phyloP scores from a whole-genome alignment of 2,797 vertebrate species.

The Pelodytes ibericus region DNA sequence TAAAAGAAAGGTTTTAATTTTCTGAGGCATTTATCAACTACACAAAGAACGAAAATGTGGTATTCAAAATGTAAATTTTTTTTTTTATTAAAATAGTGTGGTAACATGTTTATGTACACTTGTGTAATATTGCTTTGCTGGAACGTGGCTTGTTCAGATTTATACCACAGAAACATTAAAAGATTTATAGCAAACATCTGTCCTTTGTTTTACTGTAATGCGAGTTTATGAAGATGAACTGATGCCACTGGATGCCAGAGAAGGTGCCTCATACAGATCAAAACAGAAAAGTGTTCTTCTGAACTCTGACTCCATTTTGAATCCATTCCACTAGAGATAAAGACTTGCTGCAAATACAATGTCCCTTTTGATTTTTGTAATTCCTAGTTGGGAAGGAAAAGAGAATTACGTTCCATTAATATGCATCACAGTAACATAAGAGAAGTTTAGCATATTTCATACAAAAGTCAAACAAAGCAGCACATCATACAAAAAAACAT shows the following conservation, averaged over 20 bases:
- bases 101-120: conserved; percentile 83
- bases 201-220: conserved; percentile 49
- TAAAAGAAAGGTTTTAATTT: conserved; percentile 56
- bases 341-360: conserved; percentile 98
- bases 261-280: neutral
- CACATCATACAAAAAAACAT: too few species aligned
- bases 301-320: neutral
- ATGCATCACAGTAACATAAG: too few species aligned
- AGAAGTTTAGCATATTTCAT: too few species aligned
- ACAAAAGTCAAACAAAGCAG: too few species aligned
- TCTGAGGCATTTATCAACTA: conserved; percentile 68
- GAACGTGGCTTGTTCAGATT: conserved; percentile 68
- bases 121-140: conserved; percentile 71
- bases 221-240: conserved; percentile 21
- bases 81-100: conserved; percentile 85
- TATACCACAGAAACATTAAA: conserved; percentile 64
- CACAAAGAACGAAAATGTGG: conserved; percentile 57
- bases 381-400: conserved; percentile 73
- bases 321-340: conserved; percentile 77
- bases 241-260: neutral
- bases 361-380: conserved; percentile 98
- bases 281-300: neutral
- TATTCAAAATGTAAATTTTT: conserved; percentile 75
- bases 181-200: conserved; percentile 54
- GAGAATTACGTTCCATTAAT: neutral